Base-by-base conservation (phyloP, 2,797 vertebrate species). In the Schizothorax lantsangensis region DNA sequence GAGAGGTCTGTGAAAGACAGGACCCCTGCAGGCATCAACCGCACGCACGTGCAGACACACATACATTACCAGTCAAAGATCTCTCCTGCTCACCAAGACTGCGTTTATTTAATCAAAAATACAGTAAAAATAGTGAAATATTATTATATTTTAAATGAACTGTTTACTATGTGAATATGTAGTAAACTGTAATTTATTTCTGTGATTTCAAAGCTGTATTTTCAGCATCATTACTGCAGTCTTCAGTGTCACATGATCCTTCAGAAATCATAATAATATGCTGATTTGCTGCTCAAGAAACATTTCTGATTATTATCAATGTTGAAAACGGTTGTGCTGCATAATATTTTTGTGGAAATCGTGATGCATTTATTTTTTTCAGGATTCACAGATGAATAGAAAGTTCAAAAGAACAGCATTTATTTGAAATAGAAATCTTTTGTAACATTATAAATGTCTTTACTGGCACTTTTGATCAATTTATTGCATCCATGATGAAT, bases 1-100 rank as follows among this genome's bases (percentile, higher is more conserved):
- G 96, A 96, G 95, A 93, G 92, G 92, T 95, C 92, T 84, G 8
- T 83, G 91, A 91, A 89, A 92, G 94, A 93, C 95, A 93, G 68
- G 92, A 95, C 94, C 94, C 94, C 94, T 93, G 92, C 89, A 88
- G 95, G 92, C 94, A 72, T 82, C 93, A 93, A 94, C 79, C 73
- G 88, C 9, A 36, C 52, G 36, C 49, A 6, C 19, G 6, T 38
- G 49, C 73, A 30, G 73, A 79, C 79, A 85, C 79, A 87, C 68
- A 54, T 30, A 30, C 52, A 47, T 30, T 12, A 62, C 36, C 12
- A 59, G 88, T 90, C 91, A 86, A 84, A 89, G 87, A 90, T 90
- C 15, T 47, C 43, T 26, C 89, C 87, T 86, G 91, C 45, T 6
- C 12, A 64, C 15, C 69, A 33, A 71, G 45, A 77, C 64, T 8